These are phyloP conservation scores for Nyleta sp. DNA, from an alignment of 2,888 invertebrate genomes.

Conservation along the genomic window DNA sequence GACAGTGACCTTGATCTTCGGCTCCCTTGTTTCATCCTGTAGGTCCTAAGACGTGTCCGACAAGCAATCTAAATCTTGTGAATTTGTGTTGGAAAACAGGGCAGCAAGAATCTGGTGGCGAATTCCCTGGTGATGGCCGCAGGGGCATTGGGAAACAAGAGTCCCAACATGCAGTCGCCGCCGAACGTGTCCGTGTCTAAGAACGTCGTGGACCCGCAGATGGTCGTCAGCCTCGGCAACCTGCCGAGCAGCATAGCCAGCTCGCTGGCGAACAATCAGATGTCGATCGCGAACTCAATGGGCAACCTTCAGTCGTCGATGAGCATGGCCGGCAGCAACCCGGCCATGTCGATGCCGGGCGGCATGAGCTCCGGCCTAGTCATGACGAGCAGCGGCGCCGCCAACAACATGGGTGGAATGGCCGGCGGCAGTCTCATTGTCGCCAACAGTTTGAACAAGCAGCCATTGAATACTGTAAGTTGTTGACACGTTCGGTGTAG, in stretches of 20 bases:
- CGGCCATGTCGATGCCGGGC: constrained; percentile 80
- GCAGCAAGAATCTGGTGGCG: constrained; percentile 88
- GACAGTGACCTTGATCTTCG: no score
- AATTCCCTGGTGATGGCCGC: constrained; percentile 89
- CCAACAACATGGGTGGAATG: constrained; percentile 84
- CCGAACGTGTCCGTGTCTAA: constrained; percentile 91
- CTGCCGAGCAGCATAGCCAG: constrained; percentile 84
- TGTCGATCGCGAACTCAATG: constrained; percentile 82
- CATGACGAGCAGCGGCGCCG: constrained; percentile 90
- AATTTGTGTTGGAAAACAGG: constrained; percentile 83
- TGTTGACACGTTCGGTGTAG: no score
- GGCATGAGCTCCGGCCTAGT: constrained; percentile 87
- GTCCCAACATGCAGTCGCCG: constrained; percentile 93
- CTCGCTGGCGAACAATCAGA: constrained; percentile 82
- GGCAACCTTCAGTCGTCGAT: constrained; percentile 84
- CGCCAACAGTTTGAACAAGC: constrained; percentile 90
- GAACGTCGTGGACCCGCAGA: constrained; percentile 85
- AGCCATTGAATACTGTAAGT: constrained; percentile 83
- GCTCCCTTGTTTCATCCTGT: no score
- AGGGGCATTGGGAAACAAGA: constrained; percentile 91
- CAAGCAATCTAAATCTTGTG: no score
- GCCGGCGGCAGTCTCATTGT: constrained; percentile 89
- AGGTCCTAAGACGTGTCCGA: no score
- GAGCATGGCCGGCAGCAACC: constrained; percentile 84
- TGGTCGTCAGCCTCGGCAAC: constrained; percentile 85